Evolutionary conservation across 1,140 invertebrate genomes (phyloP).

Genomic region (Drosophila bocqueti): DNA sequence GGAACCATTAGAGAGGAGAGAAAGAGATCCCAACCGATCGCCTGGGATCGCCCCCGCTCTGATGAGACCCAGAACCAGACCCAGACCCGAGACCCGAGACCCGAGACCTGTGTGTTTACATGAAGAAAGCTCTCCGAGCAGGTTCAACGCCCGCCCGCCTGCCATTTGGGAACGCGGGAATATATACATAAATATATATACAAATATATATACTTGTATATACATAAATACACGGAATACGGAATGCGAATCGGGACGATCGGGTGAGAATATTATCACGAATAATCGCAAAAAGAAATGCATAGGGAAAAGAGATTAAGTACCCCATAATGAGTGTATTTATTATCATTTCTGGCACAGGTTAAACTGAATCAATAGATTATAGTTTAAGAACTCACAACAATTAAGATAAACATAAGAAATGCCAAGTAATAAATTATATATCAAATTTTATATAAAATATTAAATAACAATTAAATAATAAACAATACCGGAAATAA

Average conservation of each 20-base stretch:
- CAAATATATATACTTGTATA: background rate
- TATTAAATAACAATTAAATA: background rate
- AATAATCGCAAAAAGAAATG: background rate
- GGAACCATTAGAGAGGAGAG: slow-evolving; percentile 33
- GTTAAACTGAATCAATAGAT: background rate
- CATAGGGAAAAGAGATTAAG: background rate
- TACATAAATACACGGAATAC: background rate
- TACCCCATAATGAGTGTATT: background rate
- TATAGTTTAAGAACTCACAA: background rate
- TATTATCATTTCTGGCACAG: background rate
- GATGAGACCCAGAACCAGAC: background rate
- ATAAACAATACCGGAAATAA: background rate
- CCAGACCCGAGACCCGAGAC: background rate
- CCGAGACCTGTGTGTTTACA: slow-evolving; percentile 6
- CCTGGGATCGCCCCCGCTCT: background rate
- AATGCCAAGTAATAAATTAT: background rate
- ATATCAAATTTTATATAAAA: too few relatives aligned
- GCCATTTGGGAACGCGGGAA: slow-evolving; percentile 2
- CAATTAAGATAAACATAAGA: background rate
- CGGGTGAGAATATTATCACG: background rate
- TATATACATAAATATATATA: background rate
- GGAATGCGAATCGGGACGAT: slow-evolving; percentile 2
- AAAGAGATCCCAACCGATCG: background rate
- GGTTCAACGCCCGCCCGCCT: slow-evolving; percentile 4
- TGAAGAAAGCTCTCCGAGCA: slow-evolving; percentile 9